Evolutionary conservation across 64 coral and sea anemone species (phyloP).

Genomic region (Pocillopora verrucosa): DNA sequence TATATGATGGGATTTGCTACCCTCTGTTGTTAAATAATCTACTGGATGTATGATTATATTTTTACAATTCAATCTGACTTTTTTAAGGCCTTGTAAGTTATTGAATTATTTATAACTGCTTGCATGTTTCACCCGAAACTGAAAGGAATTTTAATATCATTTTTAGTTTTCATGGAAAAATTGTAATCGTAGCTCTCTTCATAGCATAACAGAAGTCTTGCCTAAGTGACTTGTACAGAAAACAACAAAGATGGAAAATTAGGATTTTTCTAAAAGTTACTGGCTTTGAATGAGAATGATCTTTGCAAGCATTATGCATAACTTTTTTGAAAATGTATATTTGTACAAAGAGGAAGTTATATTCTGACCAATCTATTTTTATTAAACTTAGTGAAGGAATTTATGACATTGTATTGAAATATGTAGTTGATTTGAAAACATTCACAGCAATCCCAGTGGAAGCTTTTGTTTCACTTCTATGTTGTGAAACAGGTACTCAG

Average conservation of each 20-base stretch:
- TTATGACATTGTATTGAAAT: neutral
- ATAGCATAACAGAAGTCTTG: neutral
- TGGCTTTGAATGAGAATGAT: too few species aligned
- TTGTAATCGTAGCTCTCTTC: too few species aligned
- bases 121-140: too few species aligned
- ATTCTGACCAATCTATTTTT: neutral
- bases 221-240: neutral
- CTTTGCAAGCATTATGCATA: neutral
- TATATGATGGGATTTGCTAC: neutral
- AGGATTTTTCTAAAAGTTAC: too few species aligned
- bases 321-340: neutral
- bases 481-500: too few species aligned
- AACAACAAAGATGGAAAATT: neutral
- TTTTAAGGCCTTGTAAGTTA: neutral
- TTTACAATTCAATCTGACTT: neutral
- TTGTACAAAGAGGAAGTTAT: neutral
- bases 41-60: neutral
- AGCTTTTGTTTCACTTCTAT: too few species aligned
- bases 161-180: too few species aligned
- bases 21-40: neutral
- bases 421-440: neutral
- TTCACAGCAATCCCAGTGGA: neutral
- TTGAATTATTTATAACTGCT: too few species aligned
- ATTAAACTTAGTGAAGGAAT: slow-evolving; percentile 1
- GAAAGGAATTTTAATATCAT: too few species aligned